These are phyloP conservation scores for Gyrodactylus bullatarudis DNA, from an alignment of 1,140 invertebrate genomes.

Conservation along the genomic window DNA sequence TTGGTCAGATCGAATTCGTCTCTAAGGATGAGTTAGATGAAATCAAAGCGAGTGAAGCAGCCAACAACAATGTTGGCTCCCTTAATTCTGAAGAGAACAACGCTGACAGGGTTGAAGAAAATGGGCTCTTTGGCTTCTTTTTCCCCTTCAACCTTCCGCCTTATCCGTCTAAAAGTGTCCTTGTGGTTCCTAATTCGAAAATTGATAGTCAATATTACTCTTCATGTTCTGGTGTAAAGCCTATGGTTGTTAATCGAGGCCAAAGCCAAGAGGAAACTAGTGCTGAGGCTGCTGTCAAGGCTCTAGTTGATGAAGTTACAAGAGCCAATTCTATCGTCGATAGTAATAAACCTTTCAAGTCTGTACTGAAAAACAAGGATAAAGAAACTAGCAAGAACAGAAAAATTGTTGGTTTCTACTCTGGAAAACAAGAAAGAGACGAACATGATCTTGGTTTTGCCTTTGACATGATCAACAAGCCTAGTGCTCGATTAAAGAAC, in stretches of 20 bases:
- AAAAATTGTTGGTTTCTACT: neutral
- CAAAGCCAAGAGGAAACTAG: neutral
- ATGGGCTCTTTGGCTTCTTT: neutral
- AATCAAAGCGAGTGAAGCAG: too few relatives aligned
- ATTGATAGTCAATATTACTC: too few relatives aligned
- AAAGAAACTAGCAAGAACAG: too few relatives aligned
- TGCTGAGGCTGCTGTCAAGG: neutral
- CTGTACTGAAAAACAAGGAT: neutral
- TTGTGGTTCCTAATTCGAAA: neutral
- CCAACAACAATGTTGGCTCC: too few relatives aligned
- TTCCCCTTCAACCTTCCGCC: neutral
- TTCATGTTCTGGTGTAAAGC: neutral
- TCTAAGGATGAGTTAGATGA: neutral
- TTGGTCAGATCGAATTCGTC: neutral
- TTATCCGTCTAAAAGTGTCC: neutral
- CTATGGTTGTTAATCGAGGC: neutral
- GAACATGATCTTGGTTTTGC: neutral
- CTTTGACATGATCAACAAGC: neutral
- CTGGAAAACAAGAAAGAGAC: neutral
- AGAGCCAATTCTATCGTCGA: neutral
- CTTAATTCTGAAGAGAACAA: too few relatives aligned
- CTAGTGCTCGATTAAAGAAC: neutral
- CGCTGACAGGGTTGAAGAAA: neutral
- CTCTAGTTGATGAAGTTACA: neutral
- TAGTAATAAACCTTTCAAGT: neutral